Evolutionary conservation across 2,888 invertebrate species (phyloP).

Genomic region (Nomada flava): DNA sequence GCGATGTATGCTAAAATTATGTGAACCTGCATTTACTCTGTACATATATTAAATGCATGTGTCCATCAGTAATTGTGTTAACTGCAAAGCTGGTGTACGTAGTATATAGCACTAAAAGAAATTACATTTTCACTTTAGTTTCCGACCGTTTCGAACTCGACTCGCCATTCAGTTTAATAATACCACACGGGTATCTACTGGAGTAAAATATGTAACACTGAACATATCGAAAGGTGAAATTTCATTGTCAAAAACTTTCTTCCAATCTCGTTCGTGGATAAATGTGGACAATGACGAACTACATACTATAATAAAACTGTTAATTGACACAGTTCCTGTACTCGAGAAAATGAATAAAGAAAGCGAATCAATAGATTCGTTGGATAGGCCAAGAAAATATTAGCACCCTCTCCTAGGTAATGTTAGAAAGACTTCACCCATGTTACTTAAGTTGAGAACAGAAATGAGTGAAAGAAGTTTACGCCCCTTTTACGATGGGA

Average conservation of each 20-base stretch:
- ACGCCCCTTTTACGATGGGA: not conserved
- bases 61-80: constrained; percentile 63
- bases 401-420: not conserved
- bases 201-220: no score
- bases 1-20: constrained; percentile 74
- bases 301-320: no score
- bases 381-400: not conserved
- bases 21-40: constrained; percentile 72
- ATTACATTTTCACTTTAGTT: not conserved
- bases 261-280: no score
- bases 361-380: no score
- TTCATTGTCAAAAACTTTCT: no score
- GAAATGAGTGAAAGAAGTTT: not conserved
- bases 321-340: no score
- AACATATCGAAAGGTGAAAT: no score
- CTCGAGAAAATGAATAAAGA: no score
- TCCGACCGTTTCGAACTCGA: not conserved
- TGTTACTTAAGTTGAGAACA: not conserved
- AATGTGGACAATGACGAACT: no score
- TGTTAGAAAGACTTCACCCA: not conserved
- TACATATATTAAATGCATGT: constrained; percentile 60
- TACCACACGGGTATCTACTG: no score
- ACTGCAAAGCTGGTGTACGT: constrained; percentile 33
- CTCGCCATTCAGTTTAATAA: not conserved
- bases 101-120: constrained; percentile 16